These are phyloP conservation scores for Rhadina sibilatrix DNA, from an alignment of 2,113 vertebrate species.

Conservation along the genomic window DNA sequence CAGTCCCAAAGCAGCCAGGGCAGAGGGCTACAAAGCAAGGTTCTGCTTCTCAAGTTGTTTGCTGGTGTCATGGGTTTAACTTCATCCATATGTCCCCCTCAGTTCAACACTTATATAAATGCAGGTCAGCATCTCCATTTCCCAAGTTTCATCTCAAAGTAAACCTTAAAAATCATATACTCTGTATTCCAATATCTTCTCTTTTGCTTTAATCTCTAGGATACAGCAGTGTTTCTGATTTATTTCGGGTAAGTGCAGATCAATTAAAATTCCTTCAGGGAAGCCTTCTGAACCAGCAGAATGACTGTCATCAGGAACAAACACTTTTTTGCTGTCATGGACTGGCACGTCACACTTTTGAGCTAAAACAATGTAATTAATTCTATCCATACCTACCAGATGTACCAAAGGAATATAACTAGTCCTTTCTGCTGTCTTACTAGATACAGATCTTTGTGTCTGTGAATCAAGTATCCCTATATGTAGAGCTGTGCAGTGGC, in stretches of 20 bases:
- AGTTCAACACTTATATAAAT: conserved; percentile 23
- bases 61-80: background rate
- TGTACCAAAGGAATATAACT: conserved; percentile 53
- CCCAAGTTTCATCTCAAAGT: conserved; percentile 37
- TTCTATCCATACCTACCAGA: conserved; percentile 45
- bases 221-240: conserved; percentile 62
- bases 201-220: conserved; percentile 60
- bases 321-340: conserved; percentile 59
- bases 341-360: conserved; percentile 40
- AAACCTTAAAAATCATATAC: conserved; percentile 36
- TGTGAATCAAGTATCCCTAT: background rate
- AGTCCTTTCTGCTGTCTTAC: background rate
- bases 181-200: conserved; percentile 47
- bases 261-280: conserved; percentile 70
- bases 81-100: background rate
- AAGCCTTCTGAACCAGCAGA: conserved; percentile 69
- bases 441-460: conserved; percentile 7
- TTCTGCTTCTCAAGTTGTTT: background rate
- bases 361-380: conserved; percentile 68
- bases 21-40: background rate
- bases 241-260: conserved; percentile 71
- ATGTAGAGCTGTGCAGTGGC: background rate
- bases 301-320: conserved; percentile 68
- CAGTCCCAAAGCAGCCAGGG: background rate
- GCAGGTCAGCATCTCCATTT: conserved; percentile 13